phyloP scores from a whole-genome alignment of 2,888 invertebrate species.

The Acronicta psi region DNA sequence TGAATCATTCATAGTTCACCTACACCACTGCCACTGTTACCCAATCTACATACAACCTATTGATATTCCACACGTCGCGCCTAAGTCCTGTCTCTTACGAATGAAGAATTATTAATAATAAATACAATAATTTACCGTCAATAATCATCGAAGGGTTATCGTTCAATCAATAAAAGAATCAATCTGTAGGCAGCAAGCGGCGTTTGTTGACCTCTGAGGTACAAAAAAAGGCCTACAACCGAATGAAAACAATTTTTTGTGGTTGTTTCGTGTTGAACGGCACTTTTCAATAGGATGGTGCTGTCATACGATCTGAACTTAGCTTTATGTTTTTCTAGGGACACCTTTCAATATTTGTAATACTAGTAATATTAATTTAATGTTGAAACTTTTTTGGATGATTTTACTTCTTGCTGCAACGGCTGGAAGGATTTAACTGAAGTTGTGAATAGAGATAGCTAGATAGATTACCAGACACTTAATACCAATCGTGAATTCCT shows the following conservation, averaged over 20 bases:
- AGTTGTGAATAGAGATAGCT: too few relatives aligned
- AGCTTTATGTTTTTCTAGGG: background rate
- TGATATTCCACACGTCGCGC: conserved; percentile 35
- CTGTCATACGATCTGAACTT: background rate
- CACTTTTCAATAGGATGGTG: background rate
- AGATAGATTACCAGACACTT: too few relatives aligned
- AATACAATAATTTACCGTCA: conserved; percentile 30
- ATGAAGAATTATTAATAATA: conserved; percentile 44
- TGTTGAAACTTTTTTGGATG: too few relatives aligned
- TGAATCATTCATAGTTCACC: conserved; percentile 39
- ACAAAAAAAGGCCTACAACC: conserved; percentile 34
- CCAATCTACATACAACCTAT: conserved; percentile 42
- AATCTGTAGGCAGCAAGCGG: conserved; percentile 23
- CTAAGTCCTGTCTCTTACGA: conserved; percentile 50
- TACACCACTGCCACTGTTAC: conserved; percentile 41
- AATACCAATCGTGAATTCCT: too few relatives aligned
- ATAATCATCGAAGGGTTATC: conserved; percentile 37
- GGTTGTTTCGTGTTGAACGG: conserved; percentile 3
- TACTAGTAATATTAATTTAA: background rate
- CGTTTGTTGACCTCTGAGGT: conserved; percentile 25
- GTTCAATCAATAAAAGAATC: conserved; percentile 39
- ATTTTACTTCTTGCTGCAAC: too few relatives aligned
- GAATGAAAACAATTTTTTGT: conserved; percentile 60
- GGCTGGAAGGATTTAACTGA: too few relatives aligned
- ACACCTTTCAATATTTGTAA: background rate